Conservation (phyloP, 2,113 vertebrate genomes). For the Corythornis cristatus region DNA sequence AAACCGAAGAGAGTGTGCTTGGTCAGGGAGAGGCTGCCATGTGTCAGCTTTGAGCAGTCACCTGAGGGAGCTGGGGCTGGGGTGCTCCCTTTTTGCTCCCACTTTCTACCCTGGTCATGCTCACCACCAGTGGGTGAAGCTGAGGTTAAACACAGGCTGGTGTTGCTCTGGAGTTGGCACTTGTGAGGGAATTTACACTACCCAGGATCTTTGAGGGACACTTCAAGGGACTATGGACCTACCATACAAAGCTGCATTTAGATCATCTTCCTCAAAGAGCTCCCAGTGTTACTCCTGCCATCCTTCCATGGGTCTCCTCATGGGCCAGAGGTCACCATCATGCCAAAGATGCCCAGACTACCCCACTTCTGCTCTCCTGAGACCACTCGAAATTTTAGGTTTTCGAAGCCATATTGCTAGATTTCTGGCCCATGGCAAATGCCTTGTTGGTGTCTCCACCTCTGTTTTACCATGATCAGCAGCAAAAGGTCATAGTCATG, state of each 20-base stretch:
- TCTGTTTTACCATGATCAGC: neutral
- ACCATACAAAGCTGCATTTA: neutral
- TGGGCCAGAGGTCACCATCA: too few relatives aligned
- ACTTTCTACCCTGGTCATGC: neutral
- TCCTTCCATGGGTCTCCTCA: neutral
- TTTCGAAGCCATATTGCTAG: neutral
- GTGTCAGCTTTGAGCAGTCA: neutral
- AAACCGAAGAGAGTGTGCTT: rapidly evolving
- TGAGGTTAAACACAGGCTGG: neutral
- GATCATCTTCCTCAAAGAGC: neutral
- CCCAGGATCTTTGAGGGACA: neutral
- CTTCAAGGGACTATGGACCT: neutral
- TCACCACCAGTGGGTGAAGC: neutral
- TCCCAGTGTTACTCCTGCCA: neutral
- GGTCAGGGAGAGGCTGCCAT: neutral
- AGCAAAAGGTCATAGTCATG: neutral
- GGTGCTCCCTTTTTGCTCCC: neutral
- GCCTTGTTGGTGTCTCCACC: neutral
- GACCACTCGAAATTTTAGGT: neutral
- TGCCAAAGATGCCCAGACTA: neutral
- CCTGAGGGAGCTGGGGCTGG: rapidly evolving
- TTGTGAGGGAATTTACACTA: neutral
- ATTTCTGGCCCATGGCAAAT: neutral
- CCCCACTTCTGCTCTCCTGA: neutral
- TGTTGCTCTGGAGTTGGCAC: neutral